These are phyloP conservation scores for Xenopus borealis DNA, from an alignment of 2,113 vertebrate genomes.

Conservation along the genomic window DNA sequence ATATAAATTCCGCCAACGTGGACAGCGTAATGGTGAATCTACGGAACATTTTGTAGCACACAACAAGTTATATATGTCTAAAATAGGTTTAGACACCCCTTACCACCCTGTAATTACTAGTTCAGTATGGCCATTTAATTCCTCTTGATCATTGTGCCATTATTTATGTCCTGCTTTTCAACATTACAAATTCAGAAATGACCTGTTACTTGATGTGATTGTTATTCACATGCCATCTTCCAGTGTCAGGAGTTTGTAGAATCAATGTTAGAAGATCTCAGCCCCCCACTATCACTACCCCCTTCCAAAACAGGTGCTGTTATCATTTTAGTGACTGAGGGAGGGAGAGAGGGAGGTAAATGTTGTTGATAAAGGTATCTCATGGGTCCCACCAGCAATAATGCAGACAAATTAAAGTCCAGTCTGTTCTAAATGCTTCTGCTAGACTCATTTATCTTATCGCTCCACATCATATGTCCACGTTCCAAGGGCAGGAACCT, in stretches of 20 bases:
- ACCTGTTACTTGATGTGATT: conserved; percentile 57
- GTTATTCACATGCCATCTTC: conserved; percentile 60
- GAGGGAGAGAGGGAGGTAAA: conserved; percentile 18
- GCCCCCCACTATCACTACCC: conserved; percentile 18
- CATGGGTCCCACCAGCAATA: not conserved
- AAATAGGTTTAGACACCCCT: no score
- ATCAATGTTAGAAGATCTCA: conserved; percentile 37
- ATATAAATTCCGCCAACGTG: no score
- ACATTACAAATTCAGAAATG: conserved; percentile 54
- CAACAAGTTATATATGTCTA: no score
- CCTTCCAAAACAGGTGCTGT: conserved; percentile 43
- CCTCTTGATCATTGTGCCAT: conserved; percentile 6
- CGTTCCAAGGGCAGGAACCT: no score
- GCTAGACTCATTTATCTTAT: no score
- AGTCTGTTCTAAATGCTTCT: no score
- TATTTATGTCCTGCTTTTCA: conserved; percentile 21
- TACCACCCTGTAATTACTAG: not conserved
- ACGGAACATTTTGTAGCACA: no score
- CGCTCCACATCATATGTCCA: no score
- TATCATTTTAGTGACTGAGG: conserved; percentile 44
- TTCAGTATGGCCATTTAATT: not conserved
- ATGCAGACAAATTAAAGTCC: not conserved
- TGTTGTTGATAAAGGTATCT: not conserved
- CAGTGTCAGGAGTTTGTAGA: conserved; percentile 48
- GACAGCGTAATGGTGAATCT: no score